phyloP scores from a whole-genome alignment of 2,888 invertebrate species.

The Philonicus albiceps region DNA sequence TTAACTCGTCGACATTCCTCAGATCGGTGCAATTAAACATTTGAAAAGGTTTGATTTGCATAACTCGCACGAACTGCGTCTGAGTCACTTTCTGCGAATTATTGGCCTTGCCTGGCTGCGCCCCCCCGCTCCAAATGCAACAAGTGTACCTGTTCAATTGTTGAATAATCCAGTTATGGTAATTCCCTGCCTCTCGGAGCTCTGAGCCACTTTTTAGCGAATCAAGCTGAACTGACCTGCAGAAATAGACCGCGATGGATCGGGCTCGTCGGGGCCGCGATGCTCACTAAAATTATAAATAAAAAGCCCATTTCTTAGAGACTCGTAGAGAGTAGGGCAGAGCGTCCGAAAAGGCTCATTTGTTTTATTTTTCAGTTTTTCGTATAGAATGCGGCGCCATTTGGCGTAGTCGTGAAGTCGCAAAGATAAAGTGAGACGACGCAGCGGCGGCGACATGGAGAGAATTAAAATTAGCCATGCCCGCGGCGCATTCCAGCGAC shows the following conservation, averaged over 20 bases:
- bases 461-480: constrained; percentile 12
- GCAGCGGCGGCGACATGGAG: not conserved
- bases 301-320: not conserved
- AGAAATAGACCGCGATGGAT: not conserved
- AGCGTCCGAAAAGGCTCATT: not conserved
- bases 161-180: not conserved
- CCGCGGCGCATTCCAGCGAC: not conserved
- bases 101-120: not conserved
- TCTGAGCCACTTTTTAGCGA: not conserved
- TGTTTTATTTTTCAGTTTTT: constrained; percentile 3
- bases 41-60: not conserved
- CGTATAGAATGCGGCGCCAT: not conserved
- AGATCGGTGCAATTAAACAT: not conserved
- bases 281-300: not conserved
- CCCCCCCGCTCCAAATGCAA: not conserved
- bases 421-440: not conserved
- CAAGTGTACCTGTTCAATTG: not conserved
- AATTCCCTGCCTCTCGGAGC: not conserved
- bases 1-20: not conserved
- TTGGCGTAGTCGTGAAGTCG: not conserved
- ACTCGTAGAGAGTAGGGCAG: not conserved
- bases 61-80: not conserved
- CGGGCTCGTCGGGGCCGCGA: not conserved
- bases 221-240: not conserved
- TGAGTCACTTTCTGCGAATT: not conserved